These are phyloP conservation scores for Bruchidius siliquastri DNA, from an alignment of 2,888 invertebrate genomes.

Conservation along the genomic window DNA sequence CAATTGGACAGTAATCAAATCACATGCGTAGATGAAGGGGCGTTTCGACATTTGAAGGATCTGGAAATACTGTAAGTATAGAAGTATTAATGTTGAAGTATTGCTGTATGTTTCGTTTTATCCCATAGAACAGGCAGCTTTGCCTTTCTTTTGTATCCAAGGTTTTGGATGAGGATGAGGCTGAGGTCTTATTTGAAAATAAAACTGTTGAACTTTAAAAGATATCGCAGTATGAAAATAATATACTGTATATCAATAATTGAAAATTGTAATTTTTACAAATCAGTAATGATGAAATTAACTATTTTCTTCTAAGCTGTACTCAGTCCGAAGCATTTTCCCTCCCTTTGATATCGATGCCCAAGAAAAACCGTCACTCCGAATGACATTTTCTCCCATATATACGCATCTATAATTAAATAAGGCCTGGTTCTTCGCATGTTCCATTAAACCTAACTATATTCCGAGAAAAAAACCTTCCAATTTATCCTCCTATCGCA, in stretches of 20 bases:
- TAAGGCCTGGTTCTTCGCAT: neutral
- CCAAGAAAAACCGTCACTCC: neutral
- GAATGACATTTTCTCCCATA: neutral
- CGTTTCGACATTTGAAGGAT: conserved; percentile 78
- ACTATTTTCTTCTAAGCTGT: neutral
- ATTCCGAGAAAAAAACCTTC: neutral
- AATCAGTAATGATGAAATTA: no score
- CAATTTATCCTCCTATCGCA: neutral
- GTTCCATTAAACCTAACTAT: neutral
- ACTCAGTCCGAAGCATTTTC: neutral
- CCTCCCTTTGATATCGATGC: neutral
- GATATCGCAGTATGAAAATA: no score
- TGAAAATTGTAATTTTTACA: no score
- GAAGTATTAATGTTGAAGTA: neutral
- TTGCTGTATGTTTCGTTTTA: no score
- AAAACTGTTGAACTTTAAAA: no score
- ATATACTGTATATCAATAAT: no score
- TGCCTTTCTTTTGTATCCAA: no score
- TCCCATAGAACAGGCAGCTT: no score
- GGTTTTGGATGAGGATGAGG: no score
- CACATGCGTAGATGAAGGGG: conserved; percentile 89
- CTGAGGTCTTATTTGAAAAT: no score
- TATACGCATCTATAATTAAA: neutral
- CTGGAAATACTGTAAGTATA: conserved; percentile 85
- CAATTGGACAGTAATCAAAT: conserved; percentile 93